phyloP scores from a whole-genome alignment of 1,140 invertebrate species.

The Metopolophium dirhodum region DNA sequence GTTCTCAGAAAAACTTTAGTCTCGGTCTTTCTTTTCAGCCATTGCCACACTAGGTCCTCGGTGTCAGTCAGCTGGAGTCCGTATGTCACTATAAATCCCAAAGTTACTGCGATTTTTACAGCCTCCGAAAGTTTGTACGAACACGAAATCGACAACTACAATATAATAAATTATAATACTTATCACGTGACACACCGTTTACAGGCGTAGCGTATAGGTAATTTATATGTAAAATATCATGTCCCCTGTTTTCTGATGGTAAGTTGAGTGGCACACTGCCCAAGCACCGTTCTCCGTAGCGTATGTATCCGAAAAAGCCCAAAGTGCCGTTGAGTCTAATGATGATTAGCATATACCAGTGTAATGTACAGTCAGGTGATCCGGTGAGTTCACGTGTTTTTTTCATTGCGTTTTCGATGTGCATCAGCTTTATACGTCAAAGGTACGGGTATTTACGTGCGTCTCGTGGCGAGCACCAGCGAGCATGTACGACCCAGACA shows the following conservation, averaged over 20 bases:
- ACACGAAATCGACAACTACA: slow-evolving; percentile 61
- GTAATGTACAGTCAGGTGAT: slow-evolving; percentile 78
- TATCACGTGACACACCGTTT: too few species aligned
- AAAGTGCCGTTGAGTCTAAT: slow-evolving; percentile 83
- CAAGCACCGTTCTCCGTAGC: slow-evolving; percentile 72
- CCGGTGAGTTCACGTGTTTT: slow-evolving; percentile 80
- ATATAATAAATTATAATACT: too few species aligned
- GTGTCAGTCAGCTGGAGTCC: slow-evolving; percentile 90
- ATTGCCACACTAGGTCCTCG: slow-evolving; percentile 67
- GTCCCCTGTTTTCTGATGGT: slow-evolving; percentile 62
- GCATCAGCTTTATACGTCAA: slow-evolving; percentile 69
- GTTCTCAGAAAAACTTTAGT: not conserved
- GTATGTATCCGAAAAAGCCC: slow-evolving; percentile 86
- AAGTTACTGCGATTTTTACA: slow-evolving; percentile 65
- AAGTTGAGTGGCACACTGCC: slow-evolving; percentile 81
- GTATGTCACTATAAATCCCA: slow-evolving; percentile 86
- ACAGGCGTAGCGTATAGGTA: not conserved
- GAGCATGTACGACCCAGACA: slow-evolving; percentile 68
- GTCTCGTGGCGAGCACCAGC: slow-evolving; percentile 64
- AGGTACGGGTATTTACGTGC: not conserved
- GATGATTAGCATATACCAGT: slow-evolving; percentile 85
- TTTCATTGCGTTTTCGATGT: slow-evolving; percentile 82
- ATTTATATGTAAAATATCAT: not conserved
- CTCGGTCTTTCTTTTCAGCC: slow-evolving; percentile 36
- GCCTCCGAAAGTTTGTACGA: too few species aligned